phyloP scores from a whole-genome alignment of 2,888 invertebrate species.

The Bibio marci region DNA sequence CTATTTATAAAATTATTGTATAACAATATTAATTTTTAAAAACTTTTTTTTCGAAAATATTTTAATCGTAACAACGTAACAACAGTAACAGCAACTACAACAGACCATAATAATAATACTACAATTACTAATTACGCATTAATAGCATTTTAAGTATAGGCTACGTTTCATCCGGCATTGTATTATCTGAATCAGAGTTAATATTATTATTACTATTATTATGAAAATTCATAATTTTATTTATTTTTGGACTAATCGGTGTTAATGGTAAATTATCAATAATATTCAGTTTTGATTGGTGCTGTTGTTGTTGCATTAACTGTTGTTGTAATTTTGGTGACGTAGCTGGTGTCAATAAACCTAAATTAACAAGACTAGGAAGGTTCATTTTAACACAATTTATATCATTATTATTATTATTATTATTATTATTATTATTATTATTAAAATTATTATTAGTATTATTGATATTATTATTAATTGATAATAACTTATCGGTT shows the following conservation, averaged over 20 bases:
- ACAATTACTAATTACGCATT: no score
- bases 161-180: slow-evolving; percentile 25
- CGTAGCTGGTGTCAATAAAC: slow-evolving; percentile 34
- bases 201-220: slow-evolving; percentile 10
- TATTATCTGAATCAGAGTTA: not conserved
- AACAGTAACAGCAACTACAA: no score
- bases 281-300: slow-evolving; percentile 18
- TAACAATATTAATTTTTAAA: no score
- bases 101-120: no score
- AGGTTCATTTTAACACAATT: slow-evolving; percentile 5
- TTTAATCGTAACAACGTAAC: no score
- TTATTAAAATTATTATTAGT: slow-evolving; percentile 8
- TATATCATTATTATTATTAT: not conserved
- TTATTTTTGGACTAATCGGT: slow-evolving; percentile 25
- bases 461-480: slow-evolving; percentile 9
- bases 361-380: slow-evolving; percentile 28
- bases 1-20: no score
- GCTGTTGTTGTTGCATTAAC: slow-evolving; percentile 15
- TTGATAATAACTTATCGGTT: no score
- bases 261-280: slow-evolving; percentile 22
- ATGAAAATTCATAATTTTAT: slow-evolving; percentile 10
- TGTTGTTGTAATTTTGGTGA: slow-evolving; percentile 27
- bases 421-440: slow-evolving; percentile 2
- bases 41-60: no score
- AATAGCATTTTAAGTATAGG: slow-evolving; percentile 31